A percentile compares a stretch with the other conserved stretches of the same genome.
phyloP scores from a whole-genome alignment of 2,797 vertebrate species.

The Hephaestus fuliginosus region DNA sequence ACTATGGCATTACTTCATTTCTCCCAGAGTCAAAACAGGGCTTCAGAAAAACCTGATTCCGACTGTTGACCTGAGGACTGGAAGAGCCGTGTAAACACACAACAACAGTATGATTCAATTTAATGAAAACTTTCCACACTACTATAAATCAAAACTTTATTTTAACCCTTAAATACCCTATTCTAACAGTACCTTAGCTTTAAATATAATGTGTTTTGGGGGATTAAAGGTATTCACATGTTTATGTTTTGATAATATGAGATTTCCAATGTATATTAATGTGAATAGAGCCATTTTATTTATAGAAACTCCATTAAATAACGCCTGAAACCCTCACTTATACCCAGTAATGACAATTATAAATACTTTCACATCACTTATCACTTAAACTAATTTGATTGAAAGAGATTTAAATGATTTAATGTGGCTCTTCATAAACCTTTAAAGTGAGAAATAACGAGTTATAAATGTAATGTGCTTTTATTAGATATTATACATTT shows the following conservation, averaged over 20 bases:
- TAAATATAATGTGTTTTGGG: not conserved
- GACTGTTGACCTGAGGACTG: constrained; percentile 53
- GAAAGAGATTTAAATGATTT: not conserved
- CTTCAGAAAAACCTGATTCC: constrained; percentile 41
- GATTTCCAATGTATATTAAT: not conserved
- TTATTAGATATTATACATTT: not conserved
- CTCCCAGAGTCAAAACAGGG: constrained; percentile 50
- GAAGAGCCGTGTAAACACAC: constrained; percentile 50
- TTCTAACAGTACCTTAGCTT: not conserved
- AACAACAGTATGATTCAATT: constrained; percentile 39
- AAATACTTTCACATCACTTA: not conserved
- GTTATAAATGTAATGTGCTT: not conserved
- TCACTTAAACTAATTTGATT: not conserved
- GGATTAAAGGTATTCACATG: no score
- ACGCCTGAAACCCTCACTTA: not conserved
- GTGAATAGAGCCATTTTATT: not conserved
- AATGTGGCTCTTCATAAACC: not conserved
- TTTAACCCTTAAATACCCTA: constrained; percentile 36
- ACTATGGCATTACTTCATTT: constrained; percentile 68
- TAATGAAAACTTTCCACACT: constrained; percentile 58
- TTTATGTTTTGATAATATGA: not conserved
- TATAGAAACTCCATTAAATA: not conserved
- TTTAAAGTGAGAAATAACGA: not conserved
- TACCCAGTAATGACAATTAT: not conserved
- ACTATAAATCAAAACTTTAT: constrained; percentile 27